Evolutionary conservation across 2,888 invertebrate species (phyloP), one percentile per base, ranked within the genome.

Genomic region (Epistrophella euchroma): DNA sequence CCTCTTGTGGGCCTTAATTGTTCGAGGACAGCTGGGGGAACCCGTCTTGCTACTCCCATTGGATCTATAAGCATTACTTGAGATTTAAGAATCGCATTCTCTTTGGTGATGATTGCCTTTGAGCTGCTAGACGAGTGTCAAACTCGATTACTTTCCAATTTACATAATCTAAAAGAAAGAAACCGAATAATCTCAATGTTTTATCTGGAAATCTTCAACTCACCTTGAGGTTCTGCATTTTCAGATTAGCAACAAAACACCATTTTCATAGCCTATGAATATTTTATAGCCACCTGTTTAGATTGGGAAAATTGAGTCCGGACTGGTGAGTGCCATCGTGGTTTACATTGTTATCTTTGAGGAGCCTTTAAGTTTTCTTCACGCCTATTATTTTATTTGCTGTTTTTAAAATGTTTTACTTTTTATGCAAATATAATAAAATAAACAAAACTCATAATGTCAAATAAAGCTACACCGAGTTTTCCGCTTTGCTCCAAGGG

Each of bases 101-200:
- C 96, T 91, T 98, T 98, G 0, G 97, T 98, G 89, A 99, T 97
- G 55, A 97, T 96, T 80, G 96, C 95, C 93, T 97, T 87, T 96
- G 96, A 25, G 98, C 98, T 0, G 98, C 98, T 60, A 99, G 93
- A 93, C 98, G 97, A 0, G 96, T 95, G 93, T 99, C 99, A 92
- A 98, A 97, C 93, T 98, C 96, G 1, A 97, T 96, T 96, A 84
- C 95, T 95, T 91, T 97, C 97, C 28, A 96, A 90, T 4, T 95
- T 94, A n/a, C 40, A 94, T 93, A 15, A 96, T 93, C 92, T 92
- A 76, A 19, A 89, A 88, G 19, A 68, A 79, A 82, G 28, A n/a
- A n/a, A 40, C 5, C 1, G 19, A 43, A 32, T 70, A 4, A n/a
- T 32, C 9, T 25, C 15, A 13, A 25, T 37, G 9, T 10, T 43